Evolutionary conservation across 1,140 invertebrate genomes (phyloP).

Genomic region (Lasioglossum baleicum): DNA sequence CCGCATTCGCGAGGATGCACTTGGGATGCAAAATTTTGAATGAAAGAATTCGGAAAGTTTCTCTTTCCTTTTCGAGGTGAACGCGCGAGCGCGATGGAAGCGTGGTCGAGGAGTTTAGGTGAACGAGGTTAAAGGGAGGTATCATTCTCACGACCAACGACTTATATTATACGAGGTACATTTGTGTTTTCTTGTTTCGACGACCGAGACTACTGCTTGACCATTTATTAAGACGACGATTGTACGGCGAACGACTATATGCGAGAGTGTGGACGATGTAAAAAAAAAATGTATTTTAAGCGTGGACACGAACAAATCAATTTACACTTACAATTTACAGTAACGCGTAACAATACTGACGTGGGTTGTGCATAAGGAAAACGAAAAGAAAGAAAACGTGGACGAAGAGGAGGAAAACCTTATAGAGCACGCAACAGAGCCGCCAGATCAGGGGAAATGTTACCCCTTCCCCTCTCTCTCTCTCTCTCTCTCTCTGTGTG

Average conservation of each 20-base stretch:
- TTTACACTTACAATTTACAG: constrained; percentile 64
- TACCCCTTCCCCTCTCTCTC: too few species aligned
- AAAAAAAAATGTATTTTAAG: constrained; percentile 74
- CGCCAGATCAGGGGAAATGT: too few species aligned
- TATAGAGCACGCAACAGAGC: too few species aligned
- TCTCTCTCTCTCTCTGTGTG: too few species aligned
- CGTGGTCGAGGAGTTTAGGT: not conserved
- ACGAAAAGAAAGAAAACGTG: not conserved
- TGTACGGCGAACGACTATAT: constrained; percentile 46
- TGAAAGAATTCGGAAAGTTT: not conserved
- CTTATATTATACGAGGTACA: constrained; percentile 19
- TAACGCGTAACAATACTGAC: constrained; percentile 63
- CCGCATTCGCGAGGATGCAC: not conserved
- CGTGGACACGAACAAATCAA: constrained; percentile 57
- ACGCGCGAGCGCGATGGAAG: constrained; percentile 6
- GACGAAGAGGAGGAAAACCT: too few species aligned
- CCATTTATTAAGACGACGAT: constrained; percentile 40
- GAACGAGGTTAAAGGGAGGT: not conserved
- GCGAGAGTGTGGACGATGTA: constrained; percentile 62
- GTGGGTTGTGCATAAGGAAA: constrained; percentile 67
- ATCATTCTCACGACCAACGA: constrained; percentile 4
- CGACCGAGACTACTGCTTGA: constrained; percentile 32
- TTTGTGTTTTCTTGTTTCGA: constrained; percentile 4
- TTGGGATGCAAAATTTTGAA: not conserved
- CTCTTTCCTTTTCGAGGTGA: constrained; percentile 1